These are phyloP conservation scores for Macrobrachium nipponense DNA, from an alignment of 1,140 invertebrate species.

Conservation along the genomic window DNA sequence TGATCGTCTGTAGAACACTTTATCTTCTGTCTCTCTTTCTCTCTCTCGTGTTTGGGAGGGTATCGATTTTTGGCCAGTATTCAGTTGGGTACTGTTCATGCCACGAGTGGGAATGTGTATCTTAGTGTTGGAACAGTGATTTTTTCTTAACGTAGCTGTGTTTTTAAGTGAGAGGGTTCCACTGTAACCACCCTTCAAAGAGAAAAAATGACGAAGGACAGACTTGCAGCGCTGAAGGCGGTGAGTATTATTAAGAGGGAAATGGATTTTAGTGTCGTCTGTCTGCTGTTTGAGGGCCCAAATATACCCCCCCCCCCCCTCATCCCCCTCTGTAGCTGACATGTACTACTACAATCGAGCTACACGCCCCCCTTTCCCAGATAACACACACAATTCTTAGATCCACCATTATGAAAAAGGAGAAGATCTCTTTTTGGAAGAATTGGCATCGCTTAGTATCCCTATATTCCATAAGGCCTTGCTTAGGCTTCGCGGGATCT, in stretches of 20 bases:
- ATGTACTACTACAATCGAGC: too few relatives aligned
- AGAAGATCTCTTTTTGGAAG: too few relatives aligned
- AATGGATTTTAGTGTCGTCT: neutral
- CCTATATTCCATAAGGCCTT: too few relatives aligned
- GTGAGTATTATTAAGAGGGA: slow-evolving; percentile 9
- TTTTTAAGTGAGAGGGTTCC: neutral
- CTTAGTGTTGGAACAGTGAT: slow-evolving; percentile 47
- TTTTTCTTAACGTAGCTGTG: slow-evolving; percentile 30
- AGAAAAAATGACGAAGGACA: slow-evolving; percentile 53
- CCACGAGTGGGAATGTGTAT: slow-evolving; percentile 58
- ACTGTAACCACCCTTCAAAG: too few relatives aligned
- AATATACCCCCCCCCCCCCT: slow-evolving; percentile 38
- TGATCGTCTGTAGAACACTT: slow-evolving; percentile 10
- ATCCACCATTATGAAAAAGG: too few relatives aligned
- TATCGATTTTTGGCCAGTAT: slow-evolving; percentile 60
- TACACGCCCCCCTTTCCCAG: too few relatives aligned
- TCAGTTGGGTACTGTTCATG: slow-evolving; percentile 59
- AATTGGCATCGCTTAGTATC: too few relatives aligned
- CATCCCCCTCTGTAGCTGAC: too few relatives aligned
- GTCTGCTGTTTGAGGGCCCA: slow-evolving; percentile 4
- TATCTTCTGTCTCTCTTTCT: neutral
- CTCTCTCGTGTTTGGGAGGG: slow-evolving; percentile 54
- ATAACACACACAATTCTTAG: too few relatives aligned
- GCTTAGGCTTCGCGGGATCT: too few relatives aligned
- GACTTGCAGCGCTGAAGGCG: slow-evolving; percentile 55